Percentiles rank a stretch among this genome's conserved stretches.
Evolutionary conservation across 2,113 vertebrate genomes (phyloP).

Genomic region (Phaetusa simplex): DNA sequence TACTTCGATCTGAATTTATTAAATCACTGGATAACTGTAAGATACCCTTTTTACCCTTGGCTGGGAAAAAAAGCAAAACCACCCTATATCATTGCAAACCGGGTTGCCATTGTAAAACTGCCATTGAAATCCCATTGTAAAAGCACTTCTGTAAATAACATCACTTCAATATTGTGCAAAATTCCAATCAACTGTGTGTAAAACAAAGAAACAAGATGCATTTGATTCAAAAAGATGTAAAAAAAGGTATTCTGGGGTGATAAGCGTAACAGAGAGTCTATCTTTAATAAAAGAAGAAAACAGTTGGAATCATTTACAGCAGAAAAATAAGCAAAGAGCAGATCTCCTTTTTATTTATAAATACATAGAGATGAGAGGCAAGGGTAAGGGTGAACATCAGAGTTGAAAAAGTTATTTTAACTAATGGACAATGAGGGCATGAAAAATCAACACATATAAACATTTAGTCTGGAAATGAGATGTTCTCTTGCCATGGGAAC

Average conservation of each 20-base stretch:
- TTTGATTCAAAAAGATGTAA: not conserved
- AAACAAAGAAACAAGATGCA: not conserved
- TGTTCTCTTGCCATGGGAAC: constrained; percentile 21
- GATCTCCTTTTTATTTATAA: not conserved
- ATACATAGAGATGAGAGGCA: not conserved
- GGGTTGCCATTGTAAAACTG: not conserved
- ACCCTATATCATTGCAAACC: not conserved
- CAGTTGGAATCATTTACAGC: not conserved
- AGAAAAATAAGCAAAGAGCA: not conserved
- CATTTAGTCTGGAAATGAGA: not conserved
- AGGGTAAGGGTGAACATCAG: not conserved
- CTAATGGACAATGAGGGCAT: not conserved
- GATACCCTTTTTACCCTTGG: not conserved
- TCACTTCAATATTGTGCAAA: not conserved
- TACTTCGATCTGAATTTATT: constrained; percentile 13
- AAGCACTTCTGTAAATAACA: not conserved
- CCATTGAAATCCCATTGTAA: not conserved
- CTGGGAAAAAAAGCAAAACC: not conserved
- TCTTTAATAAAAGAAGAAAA: not conserved
- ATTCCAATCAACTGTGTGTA: not conserved
- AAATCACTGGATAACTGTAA: not conserved
- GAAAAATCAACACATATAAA: constrained; percentile 30
- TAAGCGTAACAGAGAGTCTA: not conserved
- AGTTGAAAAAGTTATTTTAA: not conserved
- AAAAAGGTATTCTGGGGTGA: not conserved